These are phyloP conservation scores for Paralvinella palmiformis DNA, from an alignment of 1,140 invertebrate genomes.

Conservation along the genomic window DNA sequence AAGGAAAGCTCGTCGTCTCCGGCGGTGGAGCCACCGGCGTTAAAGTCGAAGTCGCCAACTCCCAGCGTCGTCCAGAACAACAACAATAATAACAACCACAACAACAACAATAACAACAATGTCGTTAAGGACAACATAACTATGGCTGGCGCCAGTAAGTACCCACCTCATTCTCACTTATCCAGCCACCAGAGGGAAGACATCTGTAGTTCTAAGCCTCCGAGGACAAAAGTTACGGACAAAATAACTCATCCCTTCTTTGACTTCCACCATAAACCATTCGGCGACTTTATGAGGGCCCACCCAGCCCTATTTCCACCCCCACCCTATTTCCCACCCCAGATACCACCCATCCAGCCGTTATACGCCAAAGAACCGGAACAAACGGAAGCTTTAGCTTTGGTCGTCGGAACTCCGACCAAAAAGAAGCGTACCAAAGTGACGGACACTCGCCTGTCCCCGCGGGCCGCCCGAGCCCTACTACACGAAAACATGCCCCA, in stretches of 20 bases:
- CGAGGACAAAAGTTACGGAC: conserved; percentile 70
- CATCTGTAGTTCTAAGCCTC: conserved; percentile 59
- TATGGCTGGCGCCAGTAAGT: neutral
- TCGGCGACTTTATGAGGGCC: conserved; percentile 5
- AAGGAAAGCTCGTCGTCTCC: neutral
- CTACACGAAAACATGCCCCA: conserved; percentile 37
- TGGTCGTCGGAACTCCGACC: conserved; percentile 82
- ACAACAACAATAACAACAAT: conserved; percentile 53
- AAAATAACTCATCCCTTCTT: conserved; percentile 10
- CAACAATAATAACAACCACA: conserved; percentile 71
- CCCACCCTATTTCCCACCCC: conserved; percentile 31
- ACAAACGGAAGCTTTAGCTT: conserved; percentile 84
- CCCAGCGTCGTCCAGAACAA: neutral
- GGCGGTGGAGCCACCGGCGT: conserved; percentile 48
- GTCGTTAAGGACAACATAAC: conserved; percentile 62
- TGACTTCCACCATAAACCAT: conserved; percentile 5
- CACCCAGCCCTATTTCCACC: conserved; percentile 28
- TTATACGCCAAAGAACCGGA: conserved; percentile 63
- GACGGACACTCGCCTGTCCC: conserved; percentile 90
- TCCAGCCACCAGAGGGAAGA: conserved; percentile 23
- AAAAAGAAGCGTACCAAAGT: conserved; percentile 90
- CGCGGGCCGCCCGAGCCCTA: conserved; percentile 51
- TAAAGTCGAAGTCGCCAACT: conserved; percentile 44
- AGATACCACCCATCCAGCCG: conserved; percentile 57
- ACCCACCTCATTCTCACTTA: conserved; percentile 18